Evolutionary conservation across 2,113 vertebrate species (phyloP).

Genomic region (Ibidorhyncha struthersii): DNA sequence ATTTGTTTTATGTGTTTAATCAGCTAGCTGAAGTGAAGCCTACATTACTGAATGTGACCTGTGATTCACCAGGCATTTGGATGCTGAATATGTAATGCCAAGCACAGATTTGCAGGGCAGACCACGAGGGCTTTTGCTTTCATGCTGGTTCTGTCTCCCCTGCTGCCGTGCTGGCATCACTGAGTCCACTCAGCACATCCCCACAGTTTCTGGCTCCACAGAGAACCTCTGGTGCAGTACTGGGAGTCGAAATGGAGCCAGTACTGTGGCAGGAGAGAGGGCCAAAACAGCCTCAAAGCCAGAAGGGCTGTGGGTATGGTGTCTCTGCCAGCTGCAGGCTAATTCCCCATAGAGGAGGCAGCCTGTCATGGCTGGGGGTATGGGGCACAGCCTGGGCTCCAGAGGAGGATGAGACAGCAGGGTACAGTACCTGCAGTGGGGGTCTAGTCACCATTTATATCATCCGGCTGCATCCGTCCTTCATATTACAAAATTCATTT

Average conservation of each 20-base stretch:
- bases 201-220: background rate
- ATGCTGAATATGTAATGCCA: background rate
- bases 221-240: background rate
- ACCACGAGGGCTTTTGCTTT: background rate
- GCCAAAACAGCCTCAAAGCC: background rate
- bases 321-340: background rate
- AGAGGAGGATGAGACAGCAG: background rate
- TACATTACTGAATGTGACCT: conserved; percentile 53
- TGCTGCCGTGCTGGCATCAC: background rate
- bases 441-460: background rate
- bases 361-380: too few relatives aligned
- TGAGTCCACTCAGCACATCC: background rate
- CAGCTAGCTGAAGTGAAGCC: conserved; percentile 50
- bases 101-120: conserved; percentile 3
- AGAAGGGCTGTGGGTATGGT: background rate
- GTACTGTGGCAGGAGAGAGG: background rate
- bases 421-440: background rate
- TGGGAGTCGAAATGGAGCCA: background rate
- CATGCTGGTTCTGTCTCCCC: background rate
- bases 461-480: background rate
- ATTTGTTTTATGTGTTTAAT: conserved; percentile 52
- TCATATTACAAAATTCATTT: background rate
- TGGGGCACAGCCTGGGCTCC: background rate
- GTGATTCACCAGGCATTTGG: conserved; percentile 15
- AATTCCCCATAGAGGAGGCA: background rate